Evolutionary conservation across 1,140 invertebrate species (phyloP).

Genomic region (Hyphantria cunea): DNA sequence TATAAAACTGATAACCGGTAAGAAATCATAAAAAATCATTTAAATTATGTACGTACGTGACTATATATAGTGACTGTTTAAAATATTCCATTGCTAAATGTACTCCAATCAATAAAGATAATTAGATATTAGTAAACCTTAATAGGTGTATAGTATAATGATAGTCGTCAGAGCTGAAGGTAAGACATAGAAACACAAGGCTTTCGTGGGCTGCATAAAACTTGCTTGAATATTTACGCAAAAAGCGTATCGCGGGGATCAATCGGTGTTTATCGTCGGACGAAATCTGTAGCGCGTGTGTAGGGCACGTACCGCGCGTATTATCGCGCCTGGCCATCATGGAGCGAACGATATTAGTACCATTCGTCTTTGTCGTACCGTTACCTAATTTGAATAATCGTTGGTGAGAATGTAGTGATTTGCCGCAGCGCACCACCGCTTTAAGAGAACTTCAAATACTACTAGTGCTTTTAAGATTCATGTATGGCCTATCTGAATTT

Average conservation of each 20-base stretch:
- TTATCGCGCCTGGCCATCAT: constrained; percentile 67
- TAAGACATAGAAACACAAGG: constrained; percentile 40
- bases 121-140: too few relatives aligned
- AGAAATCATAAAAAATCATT: too few relatives aligned
- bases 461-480: constrained; percentile 24
- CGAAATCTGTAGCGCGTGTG: constrained; percentile 70
- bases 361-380: constrained; percentile 79
- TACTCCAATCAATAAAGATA: too few relatives aligned
- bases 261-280: constrained; percentile 69
- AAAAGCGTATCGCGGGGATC: constrained; percentile 73
- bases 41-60: too few relatives aligned
- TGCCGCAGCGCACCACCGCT: constrained; percentile 36
- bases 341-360: constrained; percentile 69
- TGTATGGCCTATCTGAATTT: constrained; percentile 14
- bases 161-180: constrained; percentile 20
- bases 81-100: too few relatives aligned
- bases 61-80: too few relatives aligned
- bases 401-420: constrained; percentile 73
- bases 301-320: constrained; percentile 56
- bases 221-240: constrained; percentile 74
- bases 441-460: constrained; percentile 18
- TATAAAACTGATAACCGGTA: too few relatives aligned
- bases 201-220: constrained; percentile 52
- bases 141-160: constrained; percentile 2
- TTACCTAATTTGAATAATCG: constrained; percentile 80